Evolutionary conservation across 2,113 vertebrate species (phyloP), one percentile per base, ranked within the genome.

Genomic region (Telmatochromis sp.): DNA sequence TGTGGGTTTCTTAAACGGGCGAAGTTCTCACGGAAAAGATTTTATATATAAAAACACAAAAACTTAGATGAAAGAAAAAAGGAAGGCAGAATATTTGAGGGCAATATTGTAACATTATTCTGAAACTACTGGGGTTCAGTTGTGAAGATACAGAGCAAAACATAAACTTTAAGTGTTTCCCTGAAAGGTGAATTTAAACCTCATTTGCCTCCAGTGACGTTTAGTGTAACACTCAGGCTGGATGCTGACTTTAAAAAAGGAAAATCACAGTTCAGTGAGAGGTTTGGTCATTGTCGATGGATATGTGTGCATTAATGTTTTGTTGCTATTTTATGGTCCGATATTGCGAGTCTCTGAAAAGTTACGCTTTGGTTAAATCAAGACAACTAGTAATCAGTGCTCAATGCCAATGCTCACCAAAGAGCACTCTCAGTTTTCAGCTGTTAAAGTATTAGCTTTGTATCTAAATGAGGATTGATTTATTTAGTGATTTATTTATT

Each of bases 391-490:
- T 10, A 63, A 19, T 63, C 15, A 3, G 17, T 35, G 17, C 31
- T 63, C 31, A 1, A 65, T 7, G 65, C 21, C 3, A 26, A 0
- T 2, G 21, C 5, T 45, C 14, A 0, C 21, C 40, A 45, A 45
- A 73, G 68, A 45, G 21, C 13, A 1, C 40, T 40, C 63, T 15
- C 37, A 23, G 40, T 45, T 7, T 26, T 40, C 63, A 23, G 0
- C 37, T 28, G 68, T 26, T 6, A 45, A 26, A 42, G n/a, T 45
- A 3, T 26, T 26, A 5, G 3, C 2, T 47, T 23, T 75, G 23
- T 19, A 0, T 28, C 6, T 75, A 4, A 75, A 47, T 2, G 40
- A 47, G 6, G 23, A 47, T 45, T 28, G 2, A 4, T 40, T 23
- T 40, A 35, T 35, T 35, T 9, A 35, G 8, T 35, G 33, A 35